These are phyloP conservation scores for Agrochola lota DNA, from an alignment of 2,888 invertebrate species.

Conservation along the genomic window DNA sequence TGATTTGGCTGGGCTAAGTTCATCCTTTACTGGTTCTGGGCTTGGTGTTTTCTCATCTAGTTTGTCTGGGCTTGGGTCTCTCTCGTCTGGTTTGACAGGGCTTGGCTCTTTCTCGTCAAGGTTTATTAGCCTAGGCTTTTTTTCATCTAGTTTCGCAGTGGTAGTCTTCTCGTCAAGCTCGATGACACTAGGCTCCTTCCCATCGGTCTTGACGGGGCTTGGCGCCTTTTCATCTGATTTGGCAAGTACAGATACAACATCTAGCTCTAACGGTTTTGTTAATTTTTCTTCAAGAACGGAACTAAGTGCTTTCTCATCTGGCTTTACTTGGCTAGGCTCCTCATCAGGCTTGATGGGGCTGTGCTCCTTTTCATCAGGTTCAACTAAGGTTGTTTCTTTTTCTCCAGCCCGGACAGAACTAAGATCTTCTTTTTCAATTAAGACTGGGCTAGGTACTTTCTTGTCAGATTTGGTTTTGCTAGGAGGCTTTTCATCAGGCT, in stretches of 20 bases:
- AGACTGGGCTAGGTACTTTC: background rate
- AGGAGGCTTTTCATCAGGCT: background rate
- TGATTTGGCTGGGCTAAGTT: background rate
- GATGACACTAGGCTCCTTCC: background rate
- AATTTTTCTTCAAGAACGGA: conserved; percentile 26
- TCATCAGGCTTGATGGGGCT: conserved; percentile 19
- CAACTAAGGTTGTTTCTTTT: background rate
- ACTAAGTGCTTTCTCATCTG: background rate
- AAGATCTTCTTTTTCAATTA: background rate
- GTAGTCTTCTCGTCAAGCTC: no score
- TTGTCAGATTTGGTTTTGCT: background rate
- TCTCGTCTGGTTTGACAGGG: background rate
- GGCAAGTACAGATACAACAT: background rate
- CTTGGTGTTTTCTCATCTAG: background rate
- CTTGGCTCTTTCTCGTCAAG: background rate
- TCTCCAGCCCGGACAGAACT: background rate
- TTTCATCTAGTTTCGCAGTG: background rate
- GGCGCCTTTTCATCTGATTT: conserved; percentile 6
- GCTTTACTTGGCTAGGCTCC: background rate
- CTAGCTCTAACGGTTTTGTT: conserved; percentile 9
- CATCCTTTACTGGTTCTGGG: conserved; percentile 1
- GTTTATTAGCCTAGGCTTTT: background rate
- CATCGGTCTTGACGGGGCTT: background rate
- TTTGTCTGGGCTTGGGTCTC: background rate
- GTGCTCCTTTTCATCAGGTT: background rate